phyloP scores from a whole-genome alignment of 2,888 invertebrate species.

The Apomyelois bistriatella region DNA sequence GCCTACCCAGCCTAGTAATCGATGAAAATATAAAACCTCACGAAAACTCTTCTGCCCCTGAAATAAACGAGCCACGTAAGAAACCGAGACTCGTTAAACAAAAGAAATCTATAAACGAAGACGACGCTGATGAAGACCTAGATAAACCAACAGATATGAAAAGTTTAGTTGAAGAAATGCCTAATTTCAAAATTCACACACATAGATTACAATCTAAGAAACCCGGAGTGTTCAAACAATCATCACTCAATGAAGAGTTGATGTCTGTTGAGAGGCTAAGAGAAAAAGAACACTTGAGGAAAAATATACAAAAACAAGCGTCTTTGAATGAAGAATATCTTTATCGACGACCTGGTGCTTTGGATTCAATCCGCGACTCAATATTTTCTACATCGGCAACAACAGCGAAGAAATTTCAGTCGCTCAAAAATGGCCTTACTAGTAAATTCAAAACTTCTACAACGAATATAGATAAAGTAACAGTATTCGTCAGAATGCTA shows the following conservation, averaged over 20 bases:
- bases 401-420: slow-evolving; percentile 87
- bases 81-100: slow-evolving; percentile 90
- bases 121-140: slow-evolving; percentile 82
- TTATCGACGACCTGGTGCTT: slow-evolving; percentile 82
- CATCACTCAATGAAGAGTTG: slow-evolving; percentile 92
- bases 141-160: slow-evolving; percentile 86
- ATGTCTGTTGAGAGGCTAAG: slow-evolving; percentile 92
- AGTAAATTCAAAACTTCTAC: slow-evolving; percentile 91
- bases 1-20: slow-evolving; percentile 83
- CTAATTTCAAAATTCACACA: slow-evolving; percentile 81
- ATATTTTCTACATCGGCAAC: slow-evolving; percentile 85
- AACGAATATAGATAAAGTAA: slow-evolving; percentile 90
- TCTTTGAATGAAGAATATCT: slow-evolving; percentile 93
- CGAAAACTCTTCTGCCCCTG: slow-evolving; percentile 45
- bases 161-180: slow-evolving; percentile 81
- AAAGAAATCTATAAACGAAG: slow-evolving; percentile 90
- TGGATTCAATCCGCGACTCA: slow-evolving; percentile 86
- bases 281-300: slow-evolving; percentile 90
- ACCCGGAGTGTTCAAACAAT: slow-evolving; percentile 87
- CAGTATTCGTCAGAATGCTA: slow-evolving; percentile 91
- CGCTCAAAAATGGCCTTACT: slow-evolving; percentile 89
- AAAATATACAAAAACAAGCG: slow-evolving; percentile 93
- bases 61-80: slow-evolving; percentile 77
- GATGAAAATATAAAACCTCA: slow-evolving; percentile 52
- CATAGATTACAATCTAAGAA: slow-evolving; percentile 68